A percentile compares a stretch with the other conserved stretches of the same genome.
Evolutionary conservation across 2,113 vertebrate genomes (phyloP).

Genomic region (Drymodes brunneopygia): DNA sequence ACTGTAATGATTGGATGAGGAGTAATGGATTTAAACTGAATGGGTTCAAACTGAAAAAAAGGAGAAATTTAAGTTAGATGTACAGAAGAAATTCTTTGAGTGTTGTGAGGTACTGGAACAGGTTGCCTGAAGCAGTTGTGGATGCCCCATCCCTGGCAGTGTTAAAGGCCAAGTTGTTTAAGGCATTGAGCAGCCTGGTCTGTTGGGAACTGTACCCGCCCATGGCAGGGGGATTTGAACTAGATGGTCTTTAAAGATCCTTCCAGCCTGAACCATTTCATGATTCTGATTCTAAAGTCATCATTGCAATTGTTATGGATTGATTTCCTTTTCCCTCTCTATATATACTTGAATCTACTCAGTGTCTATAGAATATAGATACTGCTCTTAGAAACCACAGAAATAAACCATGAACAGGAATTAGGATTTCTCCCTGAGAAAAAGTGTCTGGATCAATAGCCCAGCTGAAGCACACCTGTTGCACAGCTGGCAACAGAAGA

Average conservation of each 20-base stretch:
- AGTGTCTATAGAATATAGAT: not conserved
- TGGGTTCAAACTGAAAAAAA: not conserved
- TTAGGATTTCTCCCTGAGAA: no score
- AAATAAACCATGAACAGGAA: not conserved
- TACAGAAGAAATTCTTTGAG: no score
- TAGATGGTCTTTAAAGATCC: no score
- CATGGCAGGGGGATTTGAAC: not conserved
- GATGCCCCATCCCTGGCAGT: no score
- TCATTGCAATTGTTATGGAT: not conserved
- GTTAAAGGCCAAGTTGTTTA: not conserved
- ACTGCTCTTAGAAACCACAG: not conserved
- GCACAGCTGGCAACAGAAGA: no score
- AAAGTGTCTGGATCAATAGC: not conserved
- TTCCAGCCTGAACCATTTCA: not conserved
- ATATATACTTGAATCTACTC: not conserved
- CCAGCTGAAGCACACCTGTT: not conserved
- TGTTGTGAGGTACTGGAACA: not conserved
- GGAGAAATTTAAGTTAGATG: not conserved
- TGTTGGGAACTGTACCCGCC: not conserved
- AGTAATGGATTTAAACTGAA: not conserved
- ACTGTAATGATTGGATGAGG: not conserved
- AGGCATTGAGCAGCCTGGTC: not conserved
- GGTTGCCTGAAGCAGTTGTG: not conserved
- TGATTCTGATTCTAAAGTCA: not conserved
- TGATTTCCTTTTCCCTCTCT: not conserved